Evolutionary conservation across 2,797 vertebrate species (phyloP), one percentile per base, ranked within the genome.

Genomic region (Remorina albescens): DNA sequence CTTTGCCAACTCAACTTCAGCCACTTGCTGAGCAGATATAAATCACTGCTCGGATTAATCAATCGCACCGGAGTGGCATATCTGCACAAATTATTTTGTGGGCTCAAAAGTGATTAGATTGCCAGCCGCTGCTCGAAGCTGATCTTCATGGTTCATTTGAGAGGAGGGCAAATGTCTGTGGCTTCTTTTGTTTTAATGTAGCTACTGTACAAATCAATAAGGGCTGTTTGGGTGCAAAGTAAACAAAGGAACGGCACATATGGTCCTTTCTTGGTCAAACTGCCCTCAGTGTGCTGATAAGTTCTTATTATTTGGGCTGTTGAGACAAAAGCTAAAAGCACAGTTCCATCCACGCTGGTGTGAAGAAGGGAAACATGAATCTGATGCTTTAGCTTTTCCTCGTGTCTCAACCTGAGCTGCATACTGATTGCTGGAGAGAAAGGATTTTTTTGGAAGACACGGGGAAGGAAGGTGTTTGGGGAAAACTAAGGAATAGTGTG

Each of bases 191-290:
- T 85, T 81, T 75, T 67, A 78, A 85, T 84, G 76, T 82, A 71
- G 88, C 83, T 83, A 93, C 91, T 90, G 91, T 91, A 91, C 86
- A 51, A 73, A 92, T 91, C 90, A 92, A 92, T 91, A 89, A 57
- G 68, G 63, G 78, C 76, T 85, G 86, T 88, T 89, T 78, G 83
- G 78, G 59, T 85, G 85, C 85, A 66, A 76, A 67, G 89, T 91
- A 91, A 92, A 92, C 89, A 92, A 92, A 91, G 89, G 85, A 86
- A 76, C 55, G 6, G 81, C 75, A 87, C 89, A 90, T 91, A 89
- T 91, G 91, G 85, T 73, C 88, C 51, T 66, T 68, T 79, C 74
- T 50, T 37, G 34, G 74, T 65, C 82, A 68, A 76, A 85, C 80
- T 82, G 84, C 64, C 85, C 85, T 86, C 80, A 26, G 50, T 65